Evolutionary conservation across 2,888 invertebrate genomes (phyloP).

Genomic region (Pterostichus niger): DNA sequence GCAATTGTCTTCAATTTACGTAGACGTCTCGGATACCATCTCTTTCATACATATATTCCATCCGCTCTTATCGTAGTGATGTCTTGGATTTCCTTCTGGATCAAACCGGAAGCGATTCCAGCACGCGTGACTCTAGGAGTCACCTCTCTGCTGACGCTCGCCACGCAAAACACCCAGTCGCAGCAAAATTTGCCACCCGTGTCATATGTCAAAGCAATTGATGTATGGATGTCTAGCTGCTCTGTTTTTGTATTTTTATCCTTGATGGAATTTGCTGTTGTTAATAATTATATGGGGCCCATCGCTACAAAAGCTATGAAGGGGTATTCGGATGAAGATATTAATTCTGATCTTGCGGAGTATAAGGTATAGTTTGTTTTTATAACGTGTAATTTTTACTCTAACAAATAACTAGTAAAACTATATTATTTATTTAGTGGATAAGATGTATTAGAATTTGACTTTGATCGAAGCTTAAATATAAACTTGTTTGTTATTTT

Average conservation of each 20-base stretch:
- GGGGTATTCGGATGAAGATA: slow-evolving; percentile 92
- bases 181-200: slow-evolving; percentile 94
- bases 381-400: too few species aligned
- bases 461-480: background rate
- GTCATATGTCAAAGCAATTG: slow-evolving; percentile 95
- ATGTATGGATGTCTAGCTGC: slow-evolving; percentile 95
- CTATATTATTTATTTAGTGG: too few species aligned
- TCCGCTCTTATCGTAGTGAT: slow-evolving; percentile 95
- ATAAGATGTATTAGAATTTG: background rate
- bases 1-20: slow-evolving; percentile 93
- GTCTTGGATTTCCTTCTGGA: slow-evolving; percentile 98
- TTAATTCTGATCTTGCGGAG: slow-evolving; percentile 86
- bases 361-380: slow-evolving; percentile 81
- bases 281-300: slow-evolving; percentile 92
- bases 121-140: slow-evolving; percentile 94
- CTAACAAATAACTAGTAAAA: too few species aligned
- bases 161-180: slow-evolving; percentile 95
- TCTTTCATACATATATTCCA: slow-evolving; percentile 95
- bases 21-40: slow-evolving; percentile 91
- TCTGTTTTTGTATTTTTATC: slow-evolving; percentile 95
- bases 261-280: slow-evolving; percentile 93
- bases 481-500: slow-evolving; percentile 1
- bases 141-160: slow-evolving; percentile 92
- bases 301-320: slow-evolving; percentile 94
- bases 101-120: slow-evolving; percentile 95